phyloP scores from a whole-genome alignment of 2,113 vertebrate genomes.

The Platysternon megacephalum region DNA sequence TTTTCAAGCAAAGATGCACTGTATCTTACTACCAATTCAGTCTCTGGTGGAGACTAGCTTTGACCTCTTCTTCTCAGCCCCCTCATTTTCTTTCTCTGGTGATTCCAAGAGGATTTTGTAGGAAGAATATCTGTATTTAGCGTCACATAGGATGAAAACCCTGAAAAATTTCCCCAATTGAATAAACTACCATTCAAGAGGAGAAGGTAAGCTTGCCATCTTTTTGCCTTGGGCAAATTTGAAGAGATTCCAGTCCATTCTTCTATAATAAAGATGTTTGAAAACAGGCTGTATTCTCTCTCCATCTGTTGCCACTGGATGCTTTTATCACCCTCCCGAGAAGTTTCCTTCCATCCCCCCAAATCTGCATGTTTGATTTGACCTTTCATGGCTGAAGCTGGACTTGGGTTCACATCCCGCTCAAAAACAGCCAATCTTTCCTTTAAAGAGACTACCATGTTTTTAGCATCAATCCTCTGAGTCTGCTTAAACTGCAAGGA shows the following conservation, averaged over 20 bases:
- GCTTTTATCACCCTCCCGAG: neutral
- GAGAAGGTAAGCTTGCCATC: neutral
- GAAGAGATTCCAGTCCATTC: neutral
- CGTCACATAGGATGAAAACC: neutral
- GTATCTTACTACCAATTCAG: fast-evolving
- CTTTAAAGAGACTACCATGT: neutral
- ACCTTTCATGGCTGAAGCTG: neutral
- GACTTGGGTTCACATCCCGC: neutral
- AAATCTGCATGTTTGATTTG: neutral
- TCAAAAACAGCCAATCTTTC: neutral
- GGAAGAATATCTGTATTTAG: neutral
- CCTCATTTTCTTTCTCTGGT: fast-evolving
- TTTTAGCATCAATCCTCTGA: neutral
- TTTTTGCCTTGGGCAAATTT: neutral
- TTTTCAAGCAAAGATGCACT: neutral
- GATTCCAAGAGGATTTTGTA: slow-evolving; percentile 5
- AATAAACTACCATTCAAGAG: neutral
- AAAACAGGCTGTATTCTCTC: neutral
- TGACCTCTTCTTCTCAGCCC: neutral
- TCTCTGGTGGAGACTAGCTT: neutral
- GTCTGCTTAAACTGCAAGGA: neutral
- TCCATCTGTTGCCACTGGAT: neutral
- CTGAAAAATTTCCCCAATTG: neutral
- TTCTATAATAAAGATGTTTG: neutral
- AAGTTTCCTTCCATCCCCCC: neutral